Evolutionary conservation across 2,113 vertebrate genomes (phyloP), one percentile per base, ranked within the genome.

Genomic region (Etia nguti): DNA sequence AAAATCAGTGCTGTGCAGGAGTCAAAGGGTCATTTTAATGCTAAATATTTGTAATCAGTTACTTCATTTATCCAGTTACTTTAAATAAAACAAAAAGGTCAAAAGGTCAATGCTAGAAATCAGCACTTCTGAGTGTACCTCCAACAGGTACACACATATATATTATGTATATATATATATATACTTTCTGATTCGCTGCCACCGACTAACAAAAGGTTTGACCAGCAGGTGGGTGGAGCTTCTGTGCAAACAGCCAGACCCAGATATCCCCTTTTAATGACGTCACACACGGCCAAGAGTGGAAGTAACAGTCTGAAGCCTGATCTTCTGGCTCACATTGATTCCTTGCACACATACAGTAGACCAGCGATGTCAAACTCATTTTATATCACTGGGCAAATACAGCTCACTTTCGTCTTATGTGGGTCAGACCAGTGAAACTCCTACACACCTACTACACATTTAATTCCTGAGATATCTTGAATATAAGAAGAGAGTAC

Each of bases 141-240:
- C 3, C 36, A 26, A 59, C n/a, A 9, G 36, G 60, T 38, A 12
- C 60, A 0, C 60, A 38, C 0, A 7, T 38, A 65, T 65, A 34
- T 34, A 34, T 7, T n/a, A n/a, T n/a, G n/a, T n/a, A n/a, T n/a
- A n/a, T n/a, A n/a, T n/a, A n/a, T n/a, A n/a, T n/a, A 65, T 13
- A 38, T 13, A 20, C 20, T 65, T 38, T 75, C 41, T 75, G 6
- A 48, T 20, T 75, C 0, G 2, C 43, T 75, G 43, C 2, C 24
- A 1, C 43, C 29, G 43, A 75, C 24, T 31, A 75, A 8, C 10
- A 8, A 29, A 75, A 11, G 16, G 43, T 50, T 20, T 75, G 11
- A 75, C 9, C 2, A 75, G 41, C 18, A n/a, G 18, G 2, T 62
- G 34, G 31, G 31, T n/a, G 59, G 59, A 36, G 31, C 70, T 29